These are phyloP conservation scores for Scolanthus callimorphus DNA, from an alignment of 92 coral and sea anemone genomes.

Conservation along the genomic window DNA sequence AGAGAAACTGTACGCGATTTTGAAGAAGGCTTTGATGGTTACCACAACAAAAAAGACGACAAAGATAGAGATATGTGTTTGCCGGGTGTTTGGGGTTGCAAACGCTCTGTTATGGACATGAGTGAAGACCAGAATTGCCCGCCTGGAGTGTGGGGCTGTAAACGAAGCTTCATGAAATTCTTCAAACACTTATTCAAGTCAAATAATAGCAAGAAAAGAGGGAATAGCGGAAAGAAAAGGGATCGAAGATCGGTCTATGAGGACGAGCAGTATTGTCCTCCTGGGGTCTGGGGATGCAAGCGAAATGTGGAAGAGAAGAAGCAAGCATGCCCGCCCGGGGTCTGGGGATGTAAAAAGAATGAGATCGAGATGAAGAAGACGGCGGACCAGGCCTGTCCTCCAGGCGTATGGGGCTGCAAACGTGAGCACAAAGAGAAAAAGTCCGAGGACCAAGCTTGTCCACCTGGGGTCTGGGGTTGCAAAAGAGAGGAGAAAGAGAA, in stretches of 20 bases:
- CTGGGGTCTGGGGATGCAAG: constrained; percentile 75
- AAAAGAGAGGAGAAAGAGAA: constrained; percentile 22
- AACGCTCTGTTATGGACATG: background rate
- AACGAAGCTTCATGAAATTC: constrained; percentile 17
- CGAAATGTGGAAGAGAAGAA: constrained; percentile 11
- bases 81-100: constrained; percentile 69
- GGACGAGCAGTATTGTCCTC: constrained; percentile 55
- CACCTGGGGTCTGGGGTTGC: constrained; percentile 77
- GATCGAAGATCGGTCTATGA: background rate
- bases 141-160: constrained; percentile 73
- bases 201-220: no score
- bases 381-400: constrained; percentile 39
- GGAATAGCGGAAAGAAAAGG: constrained; percentile 7
- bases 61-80: constrained; percentile 23
- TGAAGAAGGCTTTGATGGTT: background rate
- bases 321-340: constrained; percentile 52
- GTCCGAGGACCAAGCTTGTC: constrained; percentile 38
- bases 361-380: background rate
- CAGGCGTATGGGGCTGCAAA: constrained; percentile 54
- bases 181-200: constrained; percentile 6
- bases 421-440: constrained; percentile 13
- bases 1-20: background rate
- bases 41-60: no score
- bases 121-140: constrained; percentile 25
- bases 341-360: constrained; percentile 67